These are phyloP conservation scores for Cyphomyrus plagiostoma DNA, from an alignment of 2,113 vertebrate genomes.

Conservation along the genomic window DNA sequence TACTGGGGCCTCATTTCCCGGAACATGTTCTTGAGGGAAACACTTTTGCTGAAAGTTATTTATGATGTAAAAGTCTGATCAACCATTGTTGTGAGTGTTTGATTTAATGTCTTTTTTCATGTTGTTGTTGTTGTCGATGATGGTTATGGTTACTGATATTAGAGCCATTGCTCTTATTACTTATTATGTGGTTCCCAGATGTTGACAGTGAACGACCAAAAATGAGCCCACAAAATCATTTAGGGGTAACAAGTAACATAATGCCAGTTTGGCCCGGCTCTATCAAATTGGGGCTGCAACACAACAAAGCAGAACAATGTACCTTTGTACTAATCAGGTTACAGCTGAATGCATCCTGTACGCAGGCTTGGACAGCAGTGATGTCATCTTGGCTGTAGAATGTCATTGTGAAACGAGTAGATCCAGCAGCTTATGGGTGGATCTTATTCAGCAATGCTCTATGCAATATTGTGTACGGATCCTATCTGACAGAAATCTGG, in stretches of 20 bases:
- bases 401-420: neutral
- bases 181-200: neutral
- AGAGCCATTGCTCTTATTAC: neutral
- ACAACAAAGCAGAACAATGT: neutral
- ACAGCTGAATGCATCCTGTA: neutral
- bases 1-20: neutral
- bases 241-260: neutral
- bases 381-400: neutral
- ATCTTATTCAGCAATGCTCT: neutral
- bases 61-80: neutral
- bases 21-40: neutral
- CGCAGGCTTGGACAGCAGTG: neutral
- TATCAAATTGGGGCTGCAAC: neutral
- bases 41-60: constrained; percentile 5
- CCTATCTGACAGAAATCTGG: neutral
- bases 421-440: neutral
- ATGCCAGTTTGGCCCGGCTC: neutral
- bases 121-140: neutral
- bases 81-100: neutral
- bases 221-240: neutral
- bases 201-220: neutral
- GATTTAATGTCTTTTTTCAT: constrained; percentile 8
- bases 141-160: neutral
- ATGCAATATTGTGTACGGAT: neutral
- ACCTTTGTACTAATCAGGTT: constrained; percentile 14